phyloP scores from a whole-genome alignment of 2,113 vertebrate genomes.

The Lamprotornis superbus region DNA sequence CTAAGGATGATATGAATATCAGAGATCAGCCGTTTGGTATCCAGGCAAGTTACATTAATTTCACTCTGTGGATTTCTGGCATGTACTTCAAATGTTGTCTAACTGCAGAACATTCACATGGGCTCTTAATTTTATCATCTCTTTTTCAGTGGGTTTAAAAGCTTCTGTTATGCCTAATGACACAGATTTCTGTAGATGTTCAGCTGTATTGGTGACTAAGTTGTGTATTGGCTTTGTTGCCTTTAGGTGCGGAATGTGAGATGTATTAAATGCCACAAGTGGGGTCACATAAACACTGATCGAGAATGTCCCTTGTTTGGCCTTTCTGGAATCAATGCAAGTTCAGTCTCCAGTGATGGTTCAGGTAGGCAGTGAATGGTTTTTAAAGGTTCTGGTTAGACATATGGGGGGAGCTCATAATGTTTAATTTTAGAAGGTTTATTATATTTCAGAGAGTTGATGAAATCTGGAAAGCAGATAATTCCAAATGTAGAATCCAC shows the following conservation, averaged over 20 bases:
- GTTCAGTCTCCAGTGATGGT: slow-evolving; percentile 86
- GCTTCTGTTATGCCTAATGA: not conserved
- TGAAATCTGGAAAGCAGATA: not conserved
- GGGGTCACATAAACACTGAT: slow-evolving; percentile 98
- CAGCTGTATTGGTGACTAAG: not conserved
- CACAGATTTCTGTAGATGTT: not conserved
- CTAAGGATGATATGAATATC: slow-evolving; percentile 99
- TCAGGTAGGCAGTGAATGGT: slow-evolving; percentile 44
- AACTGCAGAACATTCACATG: not conserved
- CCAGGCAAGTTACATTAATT: slow-evolving; percentile 80
- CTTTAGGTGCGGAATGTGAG: slow-evolving; percentile 94
- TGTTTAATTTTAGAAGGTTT: not conserved
- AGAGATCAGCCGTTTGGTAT: slow-evolving; percentile 99
- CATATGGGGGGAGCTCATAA: not conserved
- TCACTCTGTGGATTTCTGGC: slow-evolving; percentile 36
- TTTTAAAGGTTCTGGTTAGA: not conserved
- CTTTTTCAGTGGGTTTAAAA: slow-evolving; percentile 12
- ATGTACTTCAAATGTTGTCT: slow-evolving; percentile 35
- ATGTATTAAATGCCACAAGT: slow-evolving; percentile 98
- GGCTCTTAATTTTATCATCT: not conserved
- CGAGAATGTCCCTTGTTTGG: slow-evolving; percentile 96
- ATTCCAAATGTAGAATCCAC: not conserved
- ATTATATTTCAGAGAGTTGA: not conserved
- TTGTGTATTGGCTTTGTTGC: not conserved
- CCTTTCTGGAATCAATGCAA: slow-evolving; percentile 99